Evolutionary conservation across 2,888 invertebrate species (phyloP).

Genomic region (Apocheima hispidaria): DNA sequence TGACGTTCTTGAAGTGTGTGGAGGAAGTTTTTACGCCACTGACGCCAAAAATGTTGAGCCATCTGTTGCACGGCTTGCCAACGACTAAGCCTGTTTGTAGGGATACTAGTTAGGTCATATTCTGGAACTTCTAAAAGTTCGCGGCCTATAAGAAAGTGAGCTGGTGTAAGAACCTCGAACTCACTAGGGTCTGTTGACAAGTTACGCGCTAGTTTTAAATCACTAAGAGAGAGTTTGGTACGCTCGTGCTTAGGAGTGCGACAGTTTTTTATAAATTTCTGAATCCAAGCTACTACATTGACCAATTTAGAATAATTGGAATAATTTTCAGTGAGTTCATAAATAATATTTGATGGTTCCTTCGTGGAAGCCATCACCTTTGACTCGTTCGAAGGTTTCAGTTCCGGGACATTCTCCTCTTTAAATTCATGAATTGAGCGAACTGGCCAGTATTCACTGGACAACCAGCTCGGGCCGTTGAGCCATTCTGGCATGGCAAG

Average conservation of each 20-base stretch:
- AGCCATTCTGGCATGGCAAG: no score
- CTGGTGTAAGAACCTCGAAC: constrained; percentile 30
- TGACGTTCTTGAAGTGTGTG: constrained; percentile 37
- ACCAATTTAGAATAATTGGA: not conserved
- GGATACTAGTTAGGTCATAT: constrained; percentile 17
- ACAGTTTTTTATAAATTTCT: not conserved
- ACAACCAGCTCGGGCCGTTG: no score
- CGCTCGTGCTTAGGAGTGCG: no score
- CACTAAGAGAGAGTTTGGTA: no score
- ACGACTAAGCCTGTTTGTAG: constrained; percentile 25
- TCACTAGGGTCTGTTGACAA: constrained; percentile 34
- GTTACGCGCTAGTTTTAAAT: not conserved
- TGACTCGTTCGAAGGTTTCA: not conserved
- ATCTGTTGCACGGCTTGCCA: constrained; percentile 41
- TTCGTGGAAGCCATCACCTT: not conserved
- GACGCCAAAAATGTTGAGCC: constrained; percentile 40
- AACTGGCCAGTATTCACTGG: no score
- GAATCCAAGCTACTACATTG: not conserved
- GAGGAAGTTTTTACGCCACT: constrained; percentile 39
- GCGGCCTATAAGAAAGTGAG: constrained; percentile 35
- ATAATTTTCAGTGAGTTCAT: not conserved
- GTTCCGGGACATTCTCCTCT: not conserved
- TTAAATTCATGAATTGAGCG: not conserved
- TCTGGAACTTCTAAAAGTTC: constrained; percentile 24
- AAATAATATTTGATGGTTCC: not conserved